phyloP scores from a whole-genome alignment of 35 echinoderm and acorn worm genomes.

The Holothuria glaberrima region DNA sequence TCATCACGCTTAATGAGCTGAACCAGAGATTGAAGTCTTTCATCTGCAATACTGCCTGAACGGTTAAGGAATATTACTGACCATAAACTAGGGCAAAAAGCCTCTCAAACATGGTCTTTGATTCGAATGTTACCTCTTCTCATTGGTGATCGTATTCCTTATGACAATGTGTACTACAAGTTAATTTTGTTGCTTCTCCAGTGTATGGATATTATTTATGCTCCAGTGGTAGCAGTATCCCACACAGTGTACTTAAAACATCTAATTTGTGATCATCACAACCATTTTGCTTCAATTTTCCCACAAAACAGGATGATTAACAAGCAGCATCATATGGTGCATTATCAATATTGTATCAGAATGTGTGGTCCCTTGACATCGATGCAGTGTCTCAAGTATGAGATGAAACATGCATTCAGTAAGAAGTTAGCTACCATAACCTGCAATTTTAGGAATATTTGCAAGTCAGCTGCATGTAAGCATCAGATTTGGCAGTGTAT shows the following conservation, averaged over 20 bases:
- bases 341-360: conserved; percentile 70
- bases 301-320: conserved; percentile 66
- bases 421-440: conserved; percentile 63
- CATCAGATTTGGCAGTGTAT: conserved; percentile 68
- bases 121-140: conserved; percentile 73
- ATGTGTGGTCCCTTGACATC: conserved; percentile 65
- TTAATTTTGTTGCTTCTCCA: conserved; percentile 66
- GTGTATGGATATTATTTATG: conserved; percentile 80
- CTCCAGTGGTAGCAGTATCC: conserved; percentile 29
- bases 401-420: conserved; percentile 72
- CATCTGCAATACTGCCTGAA: conserved; percentile 15
- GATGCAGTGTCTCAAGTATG: conserved; percentile 71
- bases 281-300: conserved; percentile 56
- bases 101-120: conserved; percentile 75
- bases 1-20: conserved; percentile 14
- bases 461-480: conserved; percentile 69
- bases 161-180: conserved; percentile 57
- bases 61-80: conserved; percentile 68
- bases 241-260: conserved; percentile 71
- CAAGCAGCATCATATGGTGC: conserved; percentile 84
- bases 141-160: conserved; percentile 70
- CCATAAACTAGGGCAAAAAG: conserved; percentile 87
- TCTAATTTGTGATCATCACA: conserved; percentile 68
- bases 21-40: conserved; percentile 67
- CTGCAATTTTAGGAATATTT: conserved; percentile 81